A percentile compares a stretch with the other conserved stretches of the same genome.
Conservation (phyloP, 2,888 invertebrate genomes). For the Drosophila nr. perissopoda region DNA sequence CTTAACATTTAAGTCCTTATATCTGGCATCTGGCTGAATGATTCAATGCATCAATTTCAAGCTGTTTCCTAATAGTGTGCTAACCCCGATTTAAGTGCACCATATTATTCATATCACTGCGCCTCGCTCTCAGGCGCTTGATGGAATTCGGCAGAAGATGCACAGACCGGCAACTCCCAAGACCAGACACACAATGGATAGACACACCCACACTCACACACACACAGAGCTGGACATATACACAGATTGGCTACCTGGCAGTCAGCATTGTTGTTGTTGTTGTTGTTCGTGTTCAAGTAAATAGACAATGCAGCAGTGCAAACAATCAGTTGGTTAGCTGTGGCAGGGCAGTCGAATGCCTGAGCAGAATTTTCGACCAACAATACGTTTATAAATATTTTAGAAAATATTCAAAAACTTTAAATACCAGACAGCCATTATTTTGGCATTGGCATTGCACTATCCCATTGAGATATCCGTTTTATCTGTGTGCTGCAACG, state of each 20-base stretch:
- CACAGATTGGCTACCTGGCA: conserved; percentile 3
- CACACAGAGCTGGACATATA: background rate
- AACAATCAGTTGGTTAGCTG: conserved; percentile 25
- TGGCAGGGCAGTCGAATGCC: conserved; percentile 15
- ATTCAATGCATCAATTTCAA: background rate
- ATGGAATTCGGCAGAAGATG: conserved; percentile 35
- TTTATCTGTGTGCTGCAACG: background rate
- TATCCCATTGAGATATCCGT: conserved; percentile 3
- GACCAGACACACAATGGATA: conserved; percentile 25
- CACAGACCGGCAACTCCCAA: conserved; percentile 16
- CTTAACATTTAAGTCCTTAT: background rate
- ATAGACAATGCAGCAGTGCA: conserved; percentile 32
- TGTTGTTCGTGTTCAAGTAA: conserved; percentile 17
- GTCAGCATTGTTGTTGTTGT: background rate
- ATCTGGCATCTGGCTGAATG: background rate
- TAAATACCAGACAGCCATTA: conserved; percentile 47
- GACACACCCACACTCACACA: background rate
- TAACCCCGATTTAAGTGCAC: conserved; percentile 15
- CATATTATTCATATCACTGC: conserved; percentile 25
- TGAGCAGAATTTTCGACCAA: conserved; percentile 29
- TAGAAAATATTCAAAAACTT: conserved; percentile 54
- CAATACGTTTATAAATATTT: conserved; percentile 59
- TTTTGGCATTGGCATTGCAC: conserved; percentile 18
- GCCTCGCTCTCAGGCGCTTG: conserved; percentile 8
- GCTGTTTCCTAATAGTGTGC: background rate